phyloP scores from a whole-genome alignment of 2,797 vertebrate genomes.

The Lemur catta region DNA sequence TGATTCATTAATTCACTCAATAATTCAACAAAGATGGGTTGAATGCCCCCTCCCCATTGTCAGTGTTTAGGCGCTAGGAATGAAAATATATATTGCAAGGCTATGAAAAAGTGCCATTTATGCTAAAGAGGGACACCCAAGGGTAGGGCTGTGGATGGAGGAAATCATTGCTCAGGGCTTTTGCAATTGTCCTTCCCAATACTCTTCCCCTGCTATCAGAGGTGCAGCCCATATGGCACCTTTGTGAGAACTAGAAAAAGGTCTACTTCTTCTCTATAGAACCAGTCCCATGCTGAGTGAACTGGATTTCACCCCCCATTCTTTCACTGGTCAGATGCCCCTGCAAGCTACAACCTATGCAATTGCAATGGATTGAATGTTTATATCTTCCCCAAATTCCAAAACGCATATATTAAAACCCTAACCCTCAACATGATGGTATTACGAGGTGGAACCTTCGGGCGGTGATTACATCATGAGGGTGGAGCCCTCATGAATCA shows the following conservation, averaged over 20 bases:
- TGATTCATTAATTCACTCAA: neutral
- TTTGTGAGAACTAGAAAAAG: neutral
- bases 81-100: neutral
- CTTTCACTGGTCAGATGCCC: neutral
- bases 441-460: neutral
- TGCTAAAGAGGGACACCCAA: neutral
- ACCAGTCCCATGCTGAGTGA: neutral
- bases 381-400: neutral
- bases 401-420: neutral
- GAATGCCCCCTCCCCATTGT: neutral
- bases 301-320: neutral
- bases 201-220: neutral
- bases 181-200: neutral
- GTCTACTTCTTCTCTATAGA: neutral
- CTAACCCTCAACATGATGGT: neutral
- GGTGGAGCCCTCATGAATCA: neutral
- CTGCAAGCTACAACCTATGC: neutral
- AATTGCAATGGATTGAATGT: neutral
- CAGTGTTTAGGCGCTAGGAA: neutral
- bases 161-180: neutral
- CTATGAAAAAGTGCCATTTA: neutral
- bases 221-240: neutral
- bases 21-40: neutral
- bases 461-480: neutral
- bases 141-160: neutral